Base-by-base conservation (phyloP, 2,797 vertebrate genomes). In the Glyptemys insculpta region DNA sequence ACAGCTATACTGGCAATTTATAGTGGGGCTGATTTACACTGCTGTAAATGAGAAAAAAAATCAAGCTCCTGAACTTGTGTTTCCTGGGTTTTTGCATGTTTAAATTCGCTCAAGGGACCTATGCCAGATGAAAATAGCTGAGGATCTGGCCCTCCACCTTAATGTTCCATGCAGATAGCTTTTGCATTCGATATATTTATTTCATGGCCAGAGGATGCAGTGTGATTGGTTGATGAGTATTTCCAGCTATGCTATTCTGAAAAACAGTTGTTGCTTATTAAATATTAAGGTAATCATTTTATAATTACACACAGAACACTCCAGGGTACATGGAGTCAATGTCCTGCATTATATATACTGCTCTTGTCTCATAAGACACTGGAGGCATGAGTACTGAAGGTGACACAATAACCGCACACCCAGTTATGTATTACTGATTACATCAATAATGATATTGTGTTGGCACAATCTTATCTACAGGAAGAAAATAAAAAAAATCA, bases 281-380 rank as follows among this genome's bases (percentile, higher is more conserved):
- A 92, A 94, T 92, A 83, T 86, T 86, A 91, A 94, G 27, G 52
- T 89, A 84, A 87, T 88, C 16, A 83, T 78, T 83, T 81, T 68
- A 85, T 44, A 83, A 87, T 80, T 94, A 52, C 47, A 90, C 23
- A 86, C 8, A 90, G 74, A 90, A 82, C 0, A 12, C 25, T 52
- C 25, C 37, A 79, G 78, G 27, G 31, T 56, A 86, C 44, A n/a
- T 86, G 18, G 41, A 83, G 25, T 83, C 91, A 88, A 54, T 79
- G 87, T 10, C 5, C 84, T 44, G 49, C 81, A 82, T 91, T 86
- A 62, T 27, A 78, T 68, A 74, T 88, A 79, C 88, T 95, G 3
- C 4, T 9, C 4, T n/a, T 41, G 12, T 50, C 65, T 91, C 92
- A 93, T 91, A 88, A 90, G 41, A 76, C 92, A 90, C 15, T 2